Percentiles rank a stretch among this genome's conserved stretches.
Evolutionary conservation across 2,888 invertebrate genomes (phyloP).

Genomic region (Lithodes maja): DNA sequence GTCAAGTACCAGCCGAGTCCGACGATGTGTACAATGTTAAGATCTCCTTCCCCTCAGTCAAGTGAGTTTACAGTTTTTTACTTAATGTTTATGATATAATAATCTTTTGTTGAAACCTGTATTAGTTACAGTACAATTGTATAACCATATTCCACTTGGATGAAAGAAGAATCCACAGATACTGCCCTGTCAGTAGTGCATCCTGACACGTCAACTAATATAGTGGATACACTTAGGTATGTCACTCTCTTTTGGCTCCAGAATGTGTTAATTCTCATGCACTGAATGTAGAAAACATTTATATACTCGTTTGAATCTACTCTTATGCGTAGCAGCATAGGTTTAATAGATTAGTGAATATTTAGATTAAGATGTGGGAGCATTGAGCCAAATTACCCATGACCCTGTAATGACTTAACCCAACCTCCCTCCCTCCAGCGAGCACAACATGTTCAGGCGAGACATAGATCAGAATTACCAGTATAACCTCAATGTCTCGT

Average conservation of each 20-base stretch:
- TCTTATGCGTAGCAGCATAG: no score
- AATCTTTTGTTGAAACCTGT: neutral
- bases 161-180: no score
- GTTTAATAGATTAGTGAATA: no score
- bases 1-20: constrained; percentile 23
- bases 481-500: constrained; percentile 87
- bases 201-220: no score
- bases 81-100: neutral
- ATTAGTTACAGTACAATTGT: neutral
- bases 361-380: no score
- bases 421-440: constrained; percentile 32
- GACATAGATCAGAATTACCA: constrained; percentile 82
- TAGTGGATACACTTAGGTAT: no score
- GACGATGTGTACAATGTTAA: constrained; percentile 84
- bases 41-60: constrained; percentile 85
- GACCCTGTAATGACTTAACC: constrained; percentile 2
- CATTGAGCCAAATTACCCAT: no score
- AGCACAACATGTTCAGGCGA: constrained; percentile 75
- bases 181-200: no score
- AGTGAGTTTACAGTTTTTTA: constrained; percentile 42
- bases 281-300: no score
- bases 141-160: neutral
- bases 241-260: no score
- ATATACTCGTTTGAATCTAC: no score
- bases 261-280: no score